These are phyloP conservation scores for Microhierax caerulescens DNA, from an alignment of 2,797 vertebrate species.

Conservation along the genomic window DNA sequence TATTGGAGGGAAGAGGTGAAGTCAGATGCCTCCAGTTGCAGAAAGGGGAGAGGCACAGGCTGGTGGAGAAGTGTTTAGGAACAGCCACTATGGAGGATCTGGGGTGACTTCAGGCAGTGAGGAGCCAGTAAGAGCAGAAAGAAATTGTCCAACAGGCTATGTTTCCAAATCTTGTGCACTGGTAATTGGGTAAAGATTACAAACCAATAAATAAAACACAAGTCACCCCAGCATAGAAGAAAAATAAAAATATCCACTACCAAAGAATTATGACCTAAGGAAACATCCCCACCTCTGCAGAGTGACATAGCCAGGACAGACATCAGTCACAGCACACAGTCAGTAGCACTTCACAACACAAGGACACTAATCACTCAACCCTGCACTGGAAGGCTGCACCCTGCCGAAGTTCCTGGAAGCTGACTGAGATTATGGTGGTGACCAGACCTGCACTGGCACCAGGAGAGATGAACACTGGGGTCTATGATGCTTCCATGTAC, in stretches of 20 bases:
- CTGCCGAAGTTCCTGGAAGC: neutral
- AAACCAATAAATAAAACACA: neutral
- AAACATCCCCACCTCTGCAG: neutral
- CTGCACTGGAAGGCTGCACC: neutral
- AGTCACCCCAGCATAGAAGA: neutral
- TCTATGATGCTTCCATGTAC: neutral
- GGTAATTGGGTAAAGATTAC: neutral
- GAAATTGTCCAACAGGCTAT: neutral
- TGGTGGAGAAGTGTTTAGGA: neutral
- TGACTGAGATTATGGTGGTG: neutral
- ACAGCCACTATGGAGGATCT: neutral
- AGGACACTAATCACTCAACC: neutral
- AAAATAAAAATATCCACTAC: neutral
- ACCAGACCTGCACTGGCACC: neutral
- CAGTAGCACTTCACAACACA: neutral
- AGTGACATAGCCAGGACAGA: neutral
- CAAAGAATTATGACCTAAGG: neutral
- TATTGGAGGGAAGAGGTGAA: neutral
- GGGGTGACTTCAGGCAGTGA: neutral
- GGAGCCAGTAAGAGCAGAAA: neutral
- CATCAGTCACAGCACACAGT: neutral
- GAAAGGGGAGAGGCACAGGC: neutral
- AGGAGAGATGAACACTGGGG: neutral
- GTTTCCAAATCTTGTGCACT: neutral
- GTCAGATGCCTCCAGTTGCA: neutral